Percentiles rank a stretch among this genome's conserved stretches.
Conservation (phyloP, 2,113 vertebrate species). For the Sus scrofa region DNA sequence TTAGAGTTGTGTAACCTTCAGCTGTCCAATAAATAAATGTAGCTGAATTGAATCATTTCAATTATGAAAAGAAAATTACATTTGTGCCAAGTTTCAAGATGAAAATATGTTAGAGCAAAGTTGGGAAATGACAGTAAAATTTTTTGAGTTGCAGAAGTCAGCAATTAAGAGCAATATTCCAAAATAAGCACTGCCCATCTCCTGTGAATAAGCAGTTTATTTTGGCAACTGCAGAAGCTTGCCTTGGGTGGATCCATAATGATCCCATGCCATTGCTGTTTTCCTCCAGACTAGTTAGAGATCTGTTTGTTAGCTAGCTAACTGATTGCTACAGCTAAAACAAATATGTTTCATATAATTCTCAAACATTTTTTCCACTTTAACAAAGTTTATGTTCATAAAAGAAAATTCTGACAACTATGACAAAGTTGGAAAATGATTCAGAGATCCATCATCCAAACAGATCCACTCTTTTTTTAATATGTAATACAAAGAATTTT, state of each 20-base stretch:
- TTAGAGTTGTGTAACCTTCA: conserved; percentile 11
- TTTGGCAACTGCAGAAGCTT: conserved; percentile 10
- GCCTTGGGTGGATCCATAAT: background rate
- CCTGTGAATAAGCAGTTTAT: conserved; percentile 60
- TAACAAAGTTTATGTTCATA: background rate
- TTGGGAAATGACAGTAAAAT: conserved; percentile 46
- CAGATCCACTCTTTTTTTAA: background rate
- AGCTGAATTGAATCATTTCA: conserved; percentile 57
- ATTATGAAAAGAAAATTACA: conserved; percentile 60
- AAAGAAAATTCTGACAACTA: conserved; percentile 38
- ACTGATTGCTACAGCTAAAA: conserved; percentile 35
- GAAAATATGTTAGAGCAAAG: conserved; percentile 61
- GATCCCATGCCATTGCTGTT: background rate
- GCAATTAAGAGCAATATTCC: conserved; percentile 58
- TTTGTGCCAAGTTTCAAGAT: conserved; percentile 62
- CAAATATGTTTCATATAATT: background rate
- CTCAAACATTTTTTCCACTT: conserved; percentile 36
- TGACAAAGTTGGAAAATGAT: conserved; percentile 21
- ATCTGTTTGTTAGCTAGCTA: background rate
- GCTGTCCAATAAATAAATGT: background rate
- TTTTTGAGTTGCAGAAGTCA: conserved; percentile 70
- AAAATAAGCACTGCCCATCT: conserved; percentile 20
- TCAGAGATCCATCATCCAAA: background rate
- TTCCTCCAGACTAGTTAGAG: background rate
- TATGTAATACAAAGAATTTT: background rate